These are phyloP conservation scores for Dryas iulia DNA, from an alignment of 1,140 invertebrate species.

Conservation along the genomic window DNA sequence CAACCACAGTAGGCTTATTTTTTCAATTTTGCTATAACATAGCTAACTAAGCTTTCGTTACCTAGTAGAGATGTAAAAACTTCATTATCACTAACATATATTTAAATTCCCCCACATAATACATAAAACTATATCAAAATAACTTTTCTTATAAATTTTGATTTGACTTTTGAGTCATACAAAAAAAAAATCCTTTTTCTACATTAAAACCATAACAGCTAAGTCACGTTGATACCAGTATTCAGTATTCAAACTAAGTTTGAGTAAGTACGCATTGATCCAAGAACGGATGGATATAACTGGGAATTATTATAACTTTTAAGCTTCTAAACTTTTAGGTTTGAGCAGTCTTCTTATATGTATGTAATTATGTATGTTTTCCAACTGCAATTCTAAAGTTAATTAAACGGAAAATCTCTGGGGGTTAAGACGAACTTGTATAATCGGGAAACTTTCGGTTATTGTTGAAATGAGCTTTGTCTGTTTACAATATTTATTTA, in stretches of 20 bases:
- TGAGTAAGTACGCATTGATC: neutral
- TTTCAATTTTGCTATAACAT: too few relatives aligned
- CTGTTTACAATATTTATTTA: neutral
- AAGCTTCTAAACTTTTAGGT: neutral
- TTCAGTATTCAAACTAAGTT: neutral
- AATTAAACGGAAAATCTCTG: slow-evolving; percentile 1
- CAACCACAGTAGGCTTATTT: too few relatives aligned
- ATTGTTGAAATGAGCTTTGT: neutral
- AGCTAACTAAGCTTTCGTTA: too few relatives aligned
- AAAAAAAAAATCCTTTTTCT: neutral
- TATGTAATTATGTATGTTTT: slow-evolving; percentile 4
- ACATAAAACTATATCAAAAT: too few relatives aligned
- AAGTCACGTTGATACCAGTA: neutral
- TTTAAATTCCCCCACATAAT: too few relatives aligned
- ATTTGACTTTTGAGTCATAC: too few relatives aligned
- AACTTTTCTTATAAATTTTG: too few relatives aligned
- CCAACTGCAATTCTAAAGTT: slow-evolving; percentile 1
- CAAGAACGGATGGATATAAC: neutral
- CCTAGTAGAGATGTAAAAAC: too few relatives aligned
- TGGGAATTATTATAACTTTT: neutral
- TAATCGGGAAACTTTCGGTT: neutral
- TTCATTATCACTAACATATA: too few relatives aligned
- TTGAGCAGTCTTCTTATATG: slow-evolving; percentile 2
- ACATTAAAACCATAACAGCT: neutral
- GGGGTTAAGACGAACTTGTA: neutral